phyloP scores from a whole-genome alignment of 2,888 invertebrate genomes.

The Drosophila suboccidentalis region DNA sequence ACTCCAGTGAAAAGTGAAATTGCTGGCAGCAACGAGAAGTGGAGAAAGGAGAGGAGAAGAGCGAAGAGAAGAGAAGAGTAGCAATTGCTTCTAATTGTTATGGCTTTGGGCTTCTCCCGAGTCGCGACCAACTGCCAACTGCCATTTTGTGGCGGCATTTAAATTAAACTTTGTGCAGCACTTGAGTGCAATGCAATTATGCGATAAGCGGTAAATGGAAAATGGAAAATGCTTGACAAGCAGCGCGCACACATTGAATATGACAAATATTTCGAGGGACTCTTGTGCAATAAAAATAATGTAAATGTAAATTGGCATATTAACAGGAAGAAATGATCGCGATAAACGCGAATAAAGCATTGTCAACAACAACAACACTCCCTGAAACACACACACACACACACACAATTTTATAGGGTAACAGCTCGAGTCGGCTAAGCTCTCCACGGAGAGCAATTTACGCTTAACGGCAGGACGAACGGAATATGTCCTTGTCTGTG shows the following conservation, averaged over 20 bases:
- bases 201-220: constrained; percentile 47
- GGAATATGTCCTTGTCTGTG: constrained; percentile 39
- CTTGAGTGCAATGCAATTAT: constrained; percentile 59
- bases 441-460: constrained; percentile 76
- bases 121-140: constrained; percentile 22
- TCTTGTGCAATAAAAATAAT: constrained; percentile 66
- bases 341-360: constrained; percentile 71
- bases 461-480: constrained; percentile 28
- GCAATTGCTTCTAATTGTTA: constrained; percentile 78
- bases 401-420: not conserved
- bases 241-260: constrained; percentile 35
- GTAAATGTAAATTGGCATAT: constrained; percentile 77
- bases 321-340: constrained; percentile 68
- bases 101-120: constrained; percentile 45
- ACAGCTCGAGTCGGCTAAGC: constrained; percentile 50
- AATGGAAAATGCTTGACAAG: constrained; percentile 31
- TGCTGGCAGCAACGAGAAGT: constrained; percentile 49
- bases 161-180: constrained; percentile 47
- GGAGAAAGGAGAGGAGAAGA: too few relatives aligned
- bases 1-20: constrained; percentile 66
- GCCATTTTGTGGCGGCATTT: constrained; percentile 52
- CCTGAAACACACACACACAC: constrained; percentile 23
- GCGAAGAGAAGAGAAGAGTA: constrained; percentile 34
- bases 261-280: constrained; percentile 54
- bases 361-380: constrained; percentile 49